Evolutionary conservation across 2,888 invertebrate genomes (phyloP).

Genomic region (Willowsia nigromaculata): DNA sequence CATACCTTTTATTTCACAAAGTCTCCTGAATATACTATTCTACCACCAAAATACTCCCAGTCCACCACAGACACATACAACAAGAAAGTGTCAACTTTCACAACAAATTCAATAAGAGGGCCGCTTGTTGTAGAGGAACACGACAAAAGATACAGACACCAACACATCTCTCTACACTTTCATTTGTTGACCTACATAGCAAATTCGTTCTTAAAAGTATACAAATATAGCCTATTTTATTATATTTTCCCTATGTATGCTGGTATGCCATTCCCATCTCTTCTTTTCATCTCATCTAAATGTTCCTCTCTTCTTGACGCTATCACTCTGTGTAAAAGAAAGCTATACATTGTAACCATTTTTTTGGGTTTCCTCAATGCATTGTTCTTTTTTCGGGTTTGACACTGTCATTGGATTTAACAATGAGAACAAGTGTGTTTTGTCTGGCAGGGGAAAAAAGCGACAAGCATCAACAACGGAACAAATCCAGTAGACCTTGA

Average conservation of each 20-base stretch:
- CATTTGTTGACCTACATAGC: constrained; percentile 3
- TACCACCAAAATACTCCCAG: not conserved
- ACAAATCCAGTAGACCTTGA: not conserved
- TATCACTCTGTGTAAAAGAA: not conserved
- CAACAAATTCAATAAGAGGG: not conserved
- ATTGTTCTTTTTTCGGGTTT: not conserved
- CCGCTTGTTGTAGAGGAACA: not conserved
- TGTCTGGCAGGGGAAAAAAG: not conserved
- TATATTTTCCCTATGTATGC: not conserved
- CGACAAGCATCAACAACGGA: not conserved
- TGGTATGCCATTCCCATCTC: not conserved
- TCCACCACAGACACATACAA: not conserved
- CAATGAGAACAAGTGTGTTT: not conserved
- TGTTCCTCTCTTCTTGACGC: not conserved
- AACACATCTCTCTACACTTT: not conserved
- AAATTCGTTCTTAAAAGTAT: not conserved
- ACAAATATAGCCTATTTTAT: not conserved
- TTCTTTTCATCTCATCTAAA: constrained; percentile 12
- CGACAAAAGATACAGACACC: not conserved
- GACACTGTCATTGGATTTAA: not conserved
- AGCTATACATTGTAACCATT: not conserved
- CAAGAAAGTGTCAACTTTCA: not conserved
- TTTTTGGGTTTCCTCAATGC: not conserved
- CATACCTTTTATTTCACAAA: constrained; percentile 38
- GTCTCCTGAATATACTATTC: constrained; percentile 12